Base-by-base conservation (phyloP, 2,113 vertebrate genomes). In the Oreochromis niloticus region DNA sequence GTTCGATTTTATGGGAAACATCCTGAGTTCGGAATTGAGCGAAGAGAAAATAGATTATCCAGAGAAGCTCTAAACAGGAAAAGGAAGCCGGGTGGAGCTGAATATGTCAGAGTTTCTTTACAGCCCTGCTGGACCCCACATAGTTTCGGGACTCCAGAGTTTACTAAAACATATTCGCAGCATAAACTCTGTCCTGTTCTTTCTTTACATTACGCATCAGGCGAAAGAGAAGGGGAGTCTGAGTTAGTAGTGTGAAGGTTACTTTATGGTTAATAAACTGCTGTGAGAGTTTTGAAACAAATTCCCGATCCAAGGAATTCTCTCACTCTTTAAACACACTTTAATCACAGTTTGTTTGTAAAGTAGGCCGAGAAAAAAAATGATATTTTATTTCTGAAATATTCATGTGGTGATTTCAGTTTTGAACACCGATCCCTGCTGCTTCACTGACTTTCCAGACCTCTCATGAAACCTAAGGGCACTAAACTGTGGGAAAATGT, bases 1-100 rank as follows among this genome's bases (percentile, higher is more conserved):
- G 86, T 73, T 84, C 0, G 6, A 55, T 84, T 92, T 90, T 87
- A 93, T 85, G 87, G 84, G 83, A 94, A 93, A 95, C 87, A 93
- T 96, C 93, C 94, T 92, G 92, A 85, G 87, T 39, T 39, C 66
- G 90, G 89, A 90, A 92, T 88, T 79, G 86, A 89, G 92, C 88
- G 46, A 93, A 88, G 80, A 91, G 89, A 94, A 94, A 91, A 92
- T 91, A 92, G 84, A 88, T 93, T 87, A 91, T 91, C 90, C 91
- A 92, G 86, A 92, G 91, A 30, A 56, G 84, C 71, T 92, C 90
- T 85, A 92, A 93, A 95, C 94, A 96, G 94, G 95, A 95, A 95
- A 89, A 86, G 95, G 95, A 95, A 95, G 86, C 13, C 1, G 86
- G 87, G 66, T 85, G 92, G 84, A 86, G 92, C 87, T 85, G 92